A percentile compares a stretch with the other conserved stretches of the same genome.
Conservation (phyloP, 2,797 vertebrate species). For the Momotus momota region DNA sequence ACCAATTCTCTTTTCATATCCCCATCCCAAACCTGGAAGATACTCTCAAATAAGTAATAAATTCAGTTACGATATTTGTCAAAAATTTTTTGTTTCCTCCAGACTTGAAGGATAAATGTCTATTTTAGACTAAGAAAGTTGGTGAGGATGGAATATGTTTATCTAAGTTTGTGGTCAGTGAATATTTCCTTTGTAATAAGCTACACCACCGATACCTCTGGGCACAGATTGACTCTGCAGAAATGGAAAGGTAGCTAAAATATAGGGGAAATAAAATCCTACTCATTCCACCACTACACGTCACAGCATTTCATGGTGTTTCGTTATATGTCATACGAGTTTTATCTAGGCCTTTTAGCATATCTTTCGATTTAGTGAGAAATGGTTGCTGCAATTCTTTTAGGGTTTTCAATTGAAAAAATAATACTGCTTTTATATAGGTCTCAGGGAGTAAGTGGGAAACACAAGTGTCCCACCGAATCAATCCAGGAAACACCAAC, state of each 20-base stretch:
- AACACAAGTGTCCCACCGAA: neutral
- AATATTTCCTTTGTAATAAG: conserved; percentile 3
- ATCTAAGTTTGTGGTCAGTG: neutral
- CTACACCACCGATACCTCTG: neutral
- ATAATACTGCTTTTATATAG: neutral
- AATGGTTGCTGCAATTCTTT: conserved; percentile 4
- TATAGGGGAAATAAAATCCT: neutral
- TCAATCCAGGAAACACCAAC: neutral
- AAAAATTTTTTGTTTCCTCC: neutral
- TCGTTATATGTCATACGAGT: neutral
- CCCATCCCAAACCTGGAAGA: neutral
- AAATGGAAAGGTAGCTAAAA: conserved; percentile 14
- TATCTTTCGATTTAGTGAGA: conserved; percentile 3
- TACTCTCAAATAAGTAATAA: neutral
- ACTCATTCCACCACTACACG: neutral
- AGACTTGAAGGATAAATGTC: neutral
- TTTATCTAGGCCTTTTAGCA: conserved; percentile 23
- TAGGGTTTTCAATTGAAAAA: neutral
- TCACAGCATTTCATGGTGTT: neutral
- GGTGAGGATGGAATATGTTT: neutral
- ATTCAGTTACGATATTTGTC: neutral
- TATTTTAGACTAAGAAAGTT: neutral
- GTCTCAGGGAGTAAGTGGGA: neutral
- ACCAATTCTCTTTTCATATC: neutral
- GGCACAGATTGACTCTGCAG: neutral